phyloP scores from a whole-genome alignment of 2,113 vertebrate species.

The Serinus canaria region DNA sequence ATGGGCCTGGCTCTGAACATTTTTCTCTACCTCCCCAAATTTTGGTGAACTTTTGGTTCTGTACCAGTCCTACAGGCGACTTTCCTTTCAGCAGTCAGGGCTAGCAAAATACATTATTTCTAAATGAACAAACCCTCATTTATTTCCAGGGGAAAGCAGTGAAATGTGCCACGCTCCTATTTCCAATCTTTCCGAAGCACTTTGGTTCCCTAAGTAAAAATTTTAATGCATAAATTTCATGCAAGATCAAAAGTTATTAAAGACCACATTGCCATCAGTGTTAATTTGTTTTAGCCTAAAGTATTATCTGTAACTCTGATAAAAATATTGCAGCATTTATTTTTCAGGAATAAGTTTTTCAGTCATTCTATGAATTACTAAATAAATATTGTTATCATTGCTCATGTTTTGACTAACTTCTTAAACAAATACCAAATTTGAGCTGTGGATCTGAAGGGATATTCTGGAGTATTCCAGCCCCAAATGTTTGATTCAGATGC shows the following conservation, averaged over 20 bases:
- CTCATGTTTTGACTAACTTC: background rate
- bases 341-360: background rate
- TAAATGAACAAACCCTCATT: constrained; percentile 30
- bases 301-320: background rate
- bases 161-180: background rate
- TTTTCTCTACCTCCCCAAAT: background rate
- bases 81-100: constrained; percentile 13
- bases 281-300: constrained; percentile 7
- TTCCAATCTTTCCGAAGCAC: constrained; percentile 4
- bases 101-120: constrained; percentile 36
- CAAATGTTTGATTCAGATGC: background rate
- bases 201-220: background rate
- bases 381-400: background rate
- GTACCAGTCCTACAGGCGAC: background rate
- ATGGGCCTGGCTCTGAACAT: background rate
- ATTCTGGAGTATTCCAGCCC: background rate
- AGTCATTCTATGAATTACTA: background rate
- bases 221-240: background rate
- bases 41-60: background rate
- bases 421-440: background rate
- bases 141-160: constrained; percentile 43
- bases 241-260: constrained; percentile 9
- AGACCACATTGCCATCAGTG: background rate
- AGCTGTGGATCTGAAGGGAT: background rate
- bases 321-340: background rate